Conservation (phyloP, 2,888 invertebrate species). For the Chaetogeoica ovagalla region DNA sequence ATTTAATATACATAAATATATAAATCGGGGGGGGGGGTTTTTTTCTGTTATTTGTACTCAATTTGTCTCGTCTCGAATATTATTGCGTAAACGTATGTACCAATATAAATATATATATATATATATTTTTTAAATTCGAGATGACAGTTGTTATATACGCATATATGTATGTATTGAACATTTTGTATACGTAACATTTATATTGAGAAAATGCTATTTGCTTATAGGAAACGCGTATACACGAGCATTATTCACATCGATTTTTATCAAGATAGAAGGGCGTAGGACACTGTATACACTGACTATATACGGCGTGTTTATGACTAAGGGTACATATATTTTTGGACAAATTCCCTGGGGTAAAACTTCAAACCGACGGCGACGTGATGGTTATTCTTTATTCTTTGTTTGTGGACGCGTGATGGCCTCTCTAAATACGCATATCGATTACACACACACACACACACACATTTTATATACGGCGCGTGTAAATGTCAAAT, state of each 20-base stretch:
- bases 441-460: no score
- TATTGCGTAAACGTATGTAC: no score
- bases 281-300: not conserved
- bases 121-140: no score
- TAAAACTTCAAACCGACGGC: constrained; percentile 15
- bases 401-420: constrained; percentile 27
- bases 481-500: no score
- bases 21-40: no score
- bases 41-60: no score
- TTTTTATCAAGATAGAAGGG: constrained; percentile 36
- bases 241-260: constrained; percentile 34
- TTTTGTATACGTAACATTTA: not conserved
- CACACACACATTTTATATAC: no score
- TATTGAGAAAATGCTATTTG: constrained; percentile 18
- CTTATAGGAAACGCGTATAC: not conserved
- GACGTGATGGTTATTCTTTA: constrained; percentile 3
- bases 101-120: no score
- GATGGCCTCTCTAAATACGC: not conserved
- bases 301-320: constrained; percentile 20
- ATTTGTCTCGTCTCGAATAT: no score
- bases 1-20: no score
- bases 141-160: no score
- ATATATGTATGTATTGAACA: not conserved
- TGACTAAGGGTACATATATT: constrained; percentile 47
- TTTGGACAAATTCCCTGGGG: constrained; percentile 19